Evolutionary conservation across 2,797 vertebrate species (phyloP).

Genomic region (Chaunax sp.): DNA sequence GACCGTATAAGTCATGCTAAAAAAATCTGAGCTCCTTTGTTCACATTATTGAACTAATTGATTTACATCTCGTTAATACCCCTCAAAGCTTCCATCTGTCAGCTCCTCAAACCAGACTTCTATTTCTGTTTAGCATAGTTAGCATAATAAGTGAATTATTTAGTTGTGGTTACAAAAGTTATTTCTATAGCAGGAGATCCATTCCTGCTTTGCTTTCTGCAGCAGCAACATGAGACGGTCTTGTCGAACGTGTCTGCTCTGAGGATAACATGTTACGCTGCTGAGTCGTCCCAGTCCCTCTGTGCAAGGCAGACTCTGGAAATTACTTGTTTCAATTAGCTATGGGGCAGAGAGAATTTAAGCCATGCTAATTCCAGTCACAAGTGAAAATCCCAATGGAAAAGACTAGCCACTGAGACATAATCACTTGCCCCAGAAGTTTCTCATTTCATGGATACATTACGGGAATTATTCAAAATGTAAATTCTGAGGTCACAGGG

Average conservation of each 20-base stretch:
- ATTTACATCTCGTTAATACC: constrained; percentile 55
- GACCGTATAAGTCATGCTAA: constrained; percentile 32
- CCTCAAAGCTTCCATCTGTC: constrained; percentile 57
- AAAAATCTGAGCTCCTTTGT: constrained; percentile 22
- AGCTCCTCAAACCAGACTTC: constrained; percentile 51
- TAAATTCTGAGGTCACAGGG: constrained; percentile 54
- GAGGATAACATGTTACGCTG: constrained; percentile 63
- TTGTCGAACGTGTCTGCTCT: constrained; percentile 54
- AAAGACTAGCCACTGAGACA: constrained; percentile 62
- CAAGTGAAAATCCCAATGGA: constrained; percentile 68
- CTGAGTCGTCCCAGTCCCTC: constrained; percentile 49
- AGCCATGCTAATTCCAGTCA: constrained; percentile 80
- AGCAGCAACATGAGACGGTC: constrained; percentile 20
- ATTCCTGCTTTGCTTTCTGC: constrained; percentile 34
- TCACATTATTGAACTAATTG: constrained; percentile 56
- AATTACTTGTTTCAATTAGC: constrained; percentile 84
- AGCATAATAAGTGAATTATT: constrained; percentile 64
- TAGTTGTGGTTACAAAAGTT: constrained; percentile 57
- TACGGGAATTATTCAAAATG: constrained; percentile 66
- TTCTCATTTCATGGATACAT: constrained; percentile 73
- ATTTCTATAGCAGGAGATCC: constrained; percentile 52
- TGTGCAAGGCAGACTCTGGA: constrained; percentile 63
- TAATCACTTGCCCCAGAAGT: constrained; percentile 76
- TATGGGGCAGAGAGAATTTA: constrained; percentile 74
- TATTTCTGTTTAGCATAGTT: constrained; percentile 55